These are phyloP conservation scores for Chelonus formosanus DNA, from an alignment of 2,888 invertebrate genomes.

Conservation along the genomic window DNA sequence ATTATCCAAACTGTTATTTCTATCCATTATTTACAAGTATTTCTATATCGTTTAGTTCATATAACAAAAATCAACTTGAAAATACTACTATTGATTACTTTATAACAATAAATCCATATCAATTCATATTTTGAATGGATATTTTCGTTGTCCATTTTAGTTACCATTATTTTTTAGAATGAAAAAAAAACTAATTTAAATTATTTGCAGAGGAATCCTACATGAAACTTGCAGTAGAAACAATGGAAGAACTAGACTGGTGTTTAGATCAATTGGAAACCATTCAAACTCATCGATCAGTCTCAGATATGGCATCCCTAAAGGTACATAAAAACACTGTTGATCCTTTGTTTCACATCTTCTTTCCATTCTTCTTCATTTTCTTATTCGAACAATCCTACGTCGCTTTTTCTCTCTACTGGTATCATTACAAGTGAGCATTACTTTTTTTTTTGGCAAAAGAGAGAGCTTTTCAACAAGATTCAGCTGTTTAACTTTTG, in stretches of 20 bases:
- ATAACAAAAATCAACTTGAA: too few species aligned
- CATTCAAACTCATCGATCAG: slow-evolving; percentile 98
- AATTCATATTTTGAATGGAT: too few species aligned
- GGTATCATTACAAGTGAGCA: neutral
- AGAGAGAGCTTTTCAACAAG: slow-evolving; percentile 23
- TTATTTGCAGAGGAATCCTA: slow-evolving; percentile 83
- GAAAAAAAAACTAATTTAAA: neutral
- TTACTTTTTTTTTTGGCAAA: slow-evolving; percentile 18
- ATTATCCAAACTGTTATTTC: too few species aligned
- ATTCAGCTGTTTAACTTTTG: slow-evolving; percentile 16
- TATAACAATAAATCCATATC: too few species aligned
- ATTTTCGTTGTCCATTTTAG: too few species aligned
- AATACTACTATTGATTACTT: too few species aligned
- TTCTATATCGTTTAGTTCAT: too few species aligned
- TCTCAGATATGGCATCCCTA: slow-evolving; percentile 99
- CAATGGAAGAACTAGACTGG: slow-evolving; percentile 99
- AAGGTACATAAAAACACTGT: slow-evolving; percentile 76
- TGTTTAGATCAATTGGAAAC: slow-evolving; percentile 99
- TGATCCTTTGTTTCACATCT: neutral
- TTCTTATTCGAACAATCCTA: neutral
- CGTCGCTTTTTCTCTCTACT: neutral
- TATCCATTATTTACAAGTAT: too few species aligned
- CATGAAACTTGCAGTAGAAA: slow-evolving; percentile 93
- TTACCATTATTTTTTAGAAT: neutral
- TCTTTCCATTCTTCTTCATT: neutral